Evolutionary conservation across 2,888 invertebrate species (phyloP).

Genomic region (Oscheius sp.): DNA sequence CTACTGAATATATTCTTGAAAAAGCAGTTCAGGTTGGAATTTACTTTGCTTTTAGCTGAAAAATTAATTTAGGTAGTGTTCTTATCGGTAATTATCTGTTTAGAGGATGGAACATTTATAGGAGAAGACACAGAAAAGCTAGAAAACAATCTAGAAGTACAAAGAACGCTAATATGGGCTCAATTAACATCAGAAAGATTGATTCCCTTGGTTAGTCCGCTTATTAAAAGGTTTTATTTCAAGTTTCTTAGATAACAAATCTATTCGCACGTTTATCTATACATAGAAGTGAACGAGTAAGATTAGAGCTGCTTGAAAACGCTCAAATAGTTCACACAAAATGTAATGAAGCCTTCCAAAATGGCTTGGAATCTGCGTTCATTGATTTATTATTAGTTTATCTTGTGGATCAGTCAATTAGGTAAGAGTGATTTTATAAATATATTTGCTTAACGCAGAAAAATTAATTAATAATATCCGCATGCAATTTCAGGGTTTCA

Average conservation of each 20-base stretch:
- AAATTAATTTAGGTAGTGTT: neutral
- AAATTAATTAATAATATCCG: too few relatives aligned
- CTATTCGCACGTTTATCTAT: neutral
- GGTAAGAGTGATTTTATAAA: neutral
- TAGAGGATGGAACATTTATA: constrained; percentile 10
- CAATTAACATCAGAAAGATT: neutral
- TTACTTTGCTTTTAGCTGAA: neutral
- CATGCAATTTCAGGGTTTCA: too few relatives aligned
- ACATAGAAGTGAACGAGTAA: neutral
- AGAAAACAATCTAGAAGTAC: neutral
- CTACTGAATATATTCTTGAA: neutral
- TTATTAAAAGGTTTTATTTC: neutral
- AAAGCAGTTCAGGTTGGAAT: neutral
- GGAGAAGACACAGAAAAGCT: neutral
- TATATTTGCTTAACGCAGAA: neutral
- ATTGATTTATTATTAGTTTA: neutral
- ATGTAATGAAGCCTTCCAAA: constrained; percentile 7
- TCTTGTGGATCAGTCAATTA: neutral
- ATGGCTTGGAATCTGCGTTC: neutral
- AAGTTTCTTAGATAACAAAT: neutral
- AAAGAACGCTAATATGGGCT: neutral
- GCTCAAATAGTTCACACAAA: neutral
- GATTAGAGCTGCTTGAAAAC: neutral
- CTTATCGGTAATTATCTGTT: neutral
- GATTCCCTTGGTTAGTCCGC: neutral